These are phyloP conservation scores for Arion vulgaris DNA, from an alignment of 1,140 invertebrate species.

Conservation along the genomic window DNA sequence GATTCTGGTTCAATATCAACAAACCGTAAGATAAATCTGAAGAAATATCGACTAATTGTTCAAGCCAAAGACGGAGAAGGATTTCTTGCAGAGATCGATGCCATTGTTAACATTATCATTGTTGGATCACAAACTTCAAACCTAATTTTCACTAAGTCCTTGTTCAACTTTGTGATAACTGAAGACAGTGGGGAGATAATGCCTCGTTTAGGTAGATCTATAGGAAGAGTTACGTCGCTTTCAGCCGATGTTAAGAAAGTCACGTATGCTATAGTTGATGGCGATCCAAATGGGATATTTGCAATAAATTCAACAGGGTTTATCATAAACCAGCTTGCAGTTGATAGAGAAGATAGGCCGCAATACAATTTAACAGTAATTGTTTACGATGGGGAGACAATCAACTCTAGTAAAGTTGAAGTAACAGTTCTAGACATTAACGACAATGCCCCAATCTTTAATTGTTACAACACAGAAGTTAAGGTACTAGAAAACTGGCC, in stretches of 20 bases:
- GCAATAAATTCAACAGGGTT: conserved; percentile 68
- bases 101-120: conserved; percentile 53
- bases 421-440: conserved; percentile 84
- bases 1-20: conserved; percentile 52
- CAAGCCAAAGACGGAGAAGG: conserved; percentile 51
- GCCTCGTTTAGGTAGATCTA: conserved; percentile 77
- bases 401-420: conserved; percentile 54
- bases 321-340: conserved; percentile 61
- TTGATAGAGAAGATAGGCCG: conserved; percentile 63
- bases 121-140: conserved; percentile 41
- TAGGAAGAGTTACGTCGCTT: conserved; percentile 82
- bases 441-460: conserved; percentile 92
- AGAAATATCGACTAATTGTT: conserved; percentile 49
- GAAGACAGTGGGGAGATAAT: conserved; percentile 80
- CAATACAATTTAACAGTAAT: conserved; percentile 60
- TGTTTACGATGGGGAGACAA: conserved; percentile 50
- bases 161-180: conserved; percentile 84
- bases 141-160: conserved; percentile 64
- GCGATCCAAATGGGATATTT: conserved; percentile 74
- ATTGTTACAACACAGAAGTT: conserved; percentile 79
- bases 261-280: conserved; percentile 86
- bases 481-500: conserved; percentile 88
- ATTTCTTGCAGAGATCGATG: conserved; percentile 41
- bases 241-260: conserved; percentile 70
- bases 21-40: conserved; percentile 32